Conservation (phyloP, 2,888 invertebrate genomes). For the Blastobasis adustella region DNA sequence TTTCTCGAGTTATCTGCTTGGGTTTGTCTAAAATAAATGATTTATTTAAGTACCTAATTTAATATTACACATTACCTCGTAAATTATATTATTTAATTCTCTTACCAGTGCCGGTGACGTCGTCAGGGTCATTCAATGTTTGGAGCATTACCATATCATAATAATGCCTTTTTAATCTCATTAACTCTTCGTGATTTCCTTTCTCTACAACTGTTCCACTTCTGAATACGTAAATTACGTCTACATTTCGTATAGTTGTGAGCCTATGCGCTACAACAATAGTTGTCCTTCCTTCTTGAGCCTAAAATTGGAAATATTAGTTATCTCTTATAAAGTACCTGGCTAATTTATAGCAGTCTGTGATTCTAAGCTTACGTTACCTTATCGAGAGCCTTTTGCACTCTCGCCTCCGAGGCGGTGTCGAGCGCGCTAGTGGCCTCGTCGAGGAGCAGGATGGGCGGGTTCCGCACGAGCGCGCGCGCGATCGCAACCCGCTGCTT, state of each 20-base stretch:
- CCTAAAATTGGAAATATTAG: conserved; percentile 44
- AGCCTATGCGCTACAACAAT: conserved; percentile 86
- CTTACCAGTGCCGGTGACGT: not conserved
- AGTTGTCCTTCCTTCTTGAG: conserved; percentile 83
- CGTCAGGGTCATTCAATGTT: conserved; percentile 45
- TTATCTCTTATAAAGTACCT: not conserved
- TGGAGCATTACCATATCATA: conserved; percentile 82
- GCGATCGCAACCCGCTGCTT: conserved; percentile 94
- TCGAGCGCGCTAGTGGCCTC: conserved; percentile 94
- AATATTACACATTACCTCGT: not conserved
- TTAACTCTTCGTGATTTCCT: conserved; percentile 81
- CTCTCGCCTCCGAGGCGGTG: conserved; percentile 81
- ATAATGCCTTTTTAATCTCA: conserved; percentile 79
- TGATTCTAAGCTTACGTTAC: conserved; percentile 12
- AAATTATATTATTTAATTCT: not conserved
- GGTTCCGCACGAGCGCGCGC: conserved; percentile 86
- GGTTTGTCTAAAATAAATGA: conserved; percentile 29
- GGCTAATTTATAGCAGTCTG: not conserved
- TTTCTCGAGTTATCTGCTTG: conserved; percentile 31
- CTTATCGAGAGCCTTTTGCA: conserved; percentile 33
- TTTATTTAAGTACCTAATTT: not conserved
- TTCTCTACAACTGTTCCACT: conserved; percentile 80
- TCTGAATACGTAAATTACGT: conserved; percentile 82
- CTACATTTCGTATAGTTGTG: conserved; percentile 82
- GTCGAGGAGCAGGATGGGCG: conserved; percentile 85